These are phyloP conservation scores for Chiloscyllium punctatum DNA, from an alignment of 2,797 vertebrate genomes.

Conservation along the genomic window DNA sequence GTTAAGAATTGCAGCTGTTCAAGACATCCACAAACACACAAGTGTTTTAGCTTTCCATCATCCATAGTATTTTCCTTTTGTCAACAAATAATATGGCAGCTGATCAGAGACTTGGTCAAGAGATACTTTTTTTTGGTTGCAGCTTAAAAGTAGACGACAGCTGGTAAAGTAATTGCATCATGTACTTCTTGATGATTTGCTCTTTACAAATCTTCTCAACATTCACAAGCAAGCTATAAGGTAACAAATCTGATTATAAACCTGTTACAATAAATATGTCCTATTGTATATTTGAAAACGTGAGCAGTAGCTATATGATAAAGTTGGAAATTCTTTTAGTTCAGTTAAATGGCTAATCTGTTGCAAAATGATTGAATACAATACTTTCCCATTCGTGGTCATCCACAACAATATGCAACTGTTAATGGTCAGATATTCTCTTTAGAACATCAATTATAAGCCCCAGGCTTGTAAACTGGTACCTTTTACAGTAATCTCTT, in stretches of 20 bases:
- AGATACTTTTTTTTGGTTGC: not conserved
- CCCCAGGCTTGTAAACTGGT: not conserved
- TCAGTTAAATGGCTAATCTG: not conserved
- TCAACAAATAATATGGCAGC: not conserved
- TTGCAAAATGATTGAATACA: not conserved
- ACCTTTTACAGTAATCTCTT: slow-evolving; percentile 95
- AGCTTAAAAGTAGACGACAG: not conserved
- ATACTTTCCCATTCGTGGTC: not conserved
- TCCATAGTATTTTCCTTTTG: not conserved
- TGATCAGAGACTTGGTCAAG: not conserved
- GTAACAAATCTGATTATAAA: not conserved
- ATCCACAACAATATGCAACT: not conserved
- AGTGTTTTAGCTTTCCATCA: not conserved
- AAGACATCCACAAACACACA: too few relatives aligned
- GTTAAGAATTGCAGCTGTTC: too few relatives aligned
- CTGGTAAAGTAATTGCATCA: not conserved
- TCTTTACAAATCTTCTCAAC: not conserved
- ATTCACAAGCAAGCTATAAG: not conserved
- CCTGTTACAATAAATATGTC: not conserved
- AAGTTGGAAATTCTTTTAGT: not conserved
- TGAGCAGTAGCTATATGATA: not conserved
- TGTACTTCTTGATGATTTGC: not conserved
- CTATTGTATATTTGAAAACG: not conserved
- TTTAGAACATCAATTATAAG: not conserved
- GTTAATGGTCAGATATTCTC: not conserved